Conservation (phyloP, 2,113 vertebrate genomes). For the Chamaetylas fuelleborni region DNA sequence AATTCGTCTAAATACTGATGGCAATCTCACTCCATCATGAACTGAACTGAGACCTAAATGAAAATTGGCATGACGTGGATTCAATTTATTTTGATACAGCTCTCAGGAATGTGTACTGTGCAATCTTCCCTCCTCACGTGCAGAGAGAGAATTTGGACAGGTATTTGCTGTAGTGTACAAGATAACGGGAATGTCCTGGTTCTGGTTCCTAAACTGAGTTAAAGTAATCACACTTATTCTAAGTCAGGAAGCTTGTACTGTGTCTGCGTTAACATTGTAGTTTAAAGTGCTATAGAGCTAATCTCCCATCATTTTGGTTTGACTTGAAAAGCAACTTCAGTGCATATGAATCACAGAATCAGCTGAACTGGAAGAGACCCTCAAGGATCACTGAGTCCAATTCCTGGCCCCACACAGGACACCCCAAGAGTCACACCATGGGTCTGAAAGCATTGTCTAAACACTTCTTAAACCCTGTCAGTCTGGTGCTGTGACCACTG, state of each 20-base stretch:
- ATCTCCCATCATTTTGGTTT: neutral
- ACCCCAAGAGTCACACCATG: too few relatives aligned
- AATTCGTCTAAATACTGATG: neutral
- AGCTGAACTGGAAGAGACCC: neutral
- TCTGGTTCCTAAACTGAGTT: neutral
- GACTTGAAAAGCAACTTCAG: neutral
- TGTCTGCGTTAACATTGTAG: neutral
- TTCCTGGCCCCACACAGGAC: neutral
- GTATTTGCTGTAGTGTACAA: neutral
- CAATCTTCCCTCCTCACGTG: neutral
- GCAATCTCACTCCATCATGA: neutral
- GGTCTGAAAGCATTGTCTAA: neutral
- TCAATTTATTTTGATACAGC: neutral
- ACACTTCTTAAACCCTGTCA: accelerated
- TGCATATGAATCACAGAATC: neutral
- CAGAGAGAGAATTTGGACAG: neutral
- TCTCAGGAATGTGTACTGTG: neutral
- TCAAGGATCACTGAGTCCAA: too few relatives aligned
- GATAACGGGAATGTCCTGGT: neutral
- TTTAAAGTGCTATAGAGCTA: neutral
- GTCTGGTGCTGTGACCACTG: neutral
- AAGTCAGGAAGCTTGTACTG: neutral
- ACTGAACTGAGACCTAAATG: neutral
- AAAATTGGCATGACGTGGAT: neutral
- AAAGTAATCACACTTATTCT: neutral